A percentile compares a stretch with the other conserved stretches of the same genome.
phyloP scores from a whole-genome alignment of 2,888 invertebrate species.

The Drosophila robusta region DNA sequence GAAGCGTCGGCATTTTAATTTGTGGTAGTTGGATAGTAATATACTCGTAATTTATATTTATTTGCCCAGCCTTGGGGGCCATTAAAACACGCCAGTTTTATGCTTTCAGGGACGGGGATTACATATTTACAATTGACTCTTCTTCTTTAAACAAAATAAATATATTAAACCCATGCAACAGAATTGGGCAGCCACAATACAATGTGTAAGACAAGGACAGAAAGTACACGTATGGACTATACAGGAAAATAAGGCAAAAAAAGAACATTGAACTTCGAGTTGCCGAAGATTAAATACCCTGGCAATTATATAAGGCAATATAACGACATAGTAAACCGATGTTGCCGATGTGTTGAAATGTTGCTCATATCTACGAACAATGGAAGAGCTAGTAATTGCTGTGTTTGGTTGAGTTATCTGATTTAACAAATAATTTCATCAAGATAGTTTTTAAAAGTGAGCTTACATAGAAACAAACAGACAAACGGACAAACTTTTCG shows the following conservation, averaged over 20 bases:
- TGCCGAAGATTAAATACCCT: neutral
- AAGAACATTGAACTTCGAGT: neutral
- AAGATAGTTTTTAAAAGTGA: too few species aligned
- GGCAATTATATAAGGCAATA: neutral
- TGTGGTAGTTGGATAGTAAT: conserved; percentile 70
- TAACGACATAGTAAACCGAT: too few species aligned
- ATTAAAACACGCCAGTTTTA: conserved; percentile 69
- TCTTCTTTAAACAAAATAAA: conserved; percentile 12
- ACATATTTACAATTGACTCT: conserved; percentile 74
- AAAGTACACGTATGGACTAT: neutral
- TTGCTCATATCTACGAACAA: too few species aligned
- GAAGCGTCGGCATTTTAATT: conserved; percentile 55
- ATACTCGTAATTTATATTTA: conserved; percentile 70
- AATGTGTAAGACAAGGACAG: conserved; percentile 4
- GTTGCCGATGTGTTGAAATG: too few species aligned
- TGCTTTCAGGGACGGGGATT: conserved; percentile 66
- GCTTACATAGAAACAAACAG: neutral
- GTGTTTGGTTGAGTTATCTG: too few species aligned
- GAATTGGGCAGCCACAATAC: conserved; percentile 11
- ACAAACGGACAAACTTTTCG: neutral
- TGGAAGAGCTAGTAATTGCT: too few species aligned
- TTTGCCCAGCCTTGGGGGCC: conserved; percentile 71
- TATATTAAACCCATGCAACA: conserved; percentile 23
- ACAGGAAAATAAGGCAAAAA: neutral
- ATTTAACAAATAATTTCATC: too few species aligned